These are phyloP conservation scores for Hystrix cristata DNA, from an alignment of 2,113 vertebrate species.

Conservation along the genomic window DNA sequence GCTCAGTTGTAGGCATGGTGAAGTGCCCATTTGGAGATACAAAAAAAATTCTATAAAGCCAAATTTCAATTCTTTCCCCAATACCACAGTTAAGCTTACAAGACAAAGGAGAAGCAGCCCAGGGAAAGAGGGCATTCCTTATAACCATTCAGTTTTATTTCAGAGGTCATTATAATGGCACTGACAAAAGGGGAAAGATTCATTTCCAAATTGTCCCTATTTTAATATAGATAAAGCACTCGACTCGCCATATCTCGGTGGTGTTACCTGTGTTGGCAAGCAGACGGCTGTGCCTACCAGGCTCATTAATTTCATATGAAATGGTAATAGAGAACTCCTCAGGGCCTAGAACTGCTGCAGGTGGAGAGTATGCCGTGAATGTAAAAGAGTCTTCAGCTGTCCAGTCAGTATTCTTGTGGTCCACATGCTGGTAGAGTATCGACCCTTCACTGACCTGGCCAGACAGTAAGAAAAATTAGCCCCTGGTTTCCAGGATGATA, in stretches of 20 bases:
- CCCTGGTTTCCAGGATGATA: background rate
- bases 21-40: background rate
- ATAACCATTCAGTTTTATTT: background rate
- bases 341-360: slow-evolving; percentile 88
- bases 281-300: slow-evolving; percentile 88
- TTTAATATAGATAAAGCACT: background rate
- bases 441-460: slow-evolving; percentile 91
- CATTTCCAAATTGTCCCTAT: background rate
- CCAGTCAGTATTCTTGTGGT: slow-evolving; percentile 88
- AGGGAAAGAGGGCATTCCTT: background rate
- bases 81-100: background rate
- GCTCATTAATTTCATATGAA: slow-evolving; percentile 92
- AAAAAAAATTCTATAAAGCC: slow-evolving; percentile 19
- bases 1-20: background rate
- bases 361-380: slow-evolving; percentile 90
- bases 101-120: background rate
- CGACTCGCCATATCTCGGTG: background rate
- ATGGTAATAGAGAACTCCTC: slow-evolving; percentile 92
- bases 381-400: slow-evolving; percentile 91
- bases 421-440: slow-evolving; percentile 90
- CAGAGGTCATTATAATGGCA: background rate
- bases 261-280: slow-evolving; percentile 93
- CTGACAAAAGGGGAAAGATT: background rate
- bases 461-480: slow-evolving; percentile 22
- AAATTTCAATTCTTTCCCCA: background rate